Percentiles rank a stretch among this genome's conserved stretches.
These are phyloP conservation scores for Cygnus olor DNA, from an alignment of 2,797 vertebrate genomes.

Conservation along the genomic window DNA sequence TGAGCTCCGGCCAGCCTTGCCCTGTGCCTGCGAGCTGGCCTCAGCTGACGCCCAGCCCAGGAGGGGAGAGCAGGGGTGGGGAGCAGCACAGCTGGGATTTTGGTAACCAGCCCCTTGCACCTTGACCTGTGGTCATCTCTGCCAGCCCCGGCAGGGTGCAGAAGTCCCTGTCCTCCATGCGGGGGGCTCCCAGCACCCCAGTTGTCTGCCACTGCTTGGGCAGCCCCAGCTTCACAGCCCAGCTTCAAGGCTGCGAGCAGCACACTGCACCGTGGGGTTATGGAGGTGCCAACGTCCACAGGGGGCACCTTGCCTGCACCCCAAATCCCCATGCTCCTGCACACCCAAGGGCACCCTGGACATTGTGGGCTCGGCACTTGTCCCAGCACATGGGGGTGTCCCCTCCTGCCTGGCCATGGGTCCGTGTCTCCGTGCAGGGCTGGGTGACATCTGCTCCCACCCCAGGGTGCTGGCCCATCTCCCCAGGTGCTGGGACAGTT, in stretches of 20 bases:
- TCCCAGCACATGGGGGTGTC: neutral
- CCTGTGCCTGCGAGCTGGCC: neutral
- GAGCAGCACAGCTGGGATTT: rapidly evolving
- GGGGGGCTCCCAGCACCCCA: neutral
- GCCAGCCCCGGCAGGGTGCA: neutral
- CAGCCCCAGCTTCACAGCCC: neutral
- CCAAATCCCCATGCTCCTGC: neutral
- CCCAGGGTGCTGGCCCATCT: neutral
- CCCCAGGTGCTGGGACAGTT: neutral
- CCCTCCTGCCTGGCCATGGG: neutral
- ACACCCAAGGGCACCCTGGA: neutral
- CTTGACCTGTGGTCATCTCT: neutral
- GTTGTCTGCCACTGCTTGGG: neutral
- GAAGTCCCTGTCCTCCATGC: neutral
- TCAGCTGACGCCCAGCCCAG: neutral
- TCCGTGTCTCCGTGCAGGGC: rapidly evolving
- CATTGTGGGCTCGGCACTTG: neutral
- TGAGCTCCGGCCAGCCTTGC: neutral
- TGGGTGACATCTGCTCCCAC: neutral
- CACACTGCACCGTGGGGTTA: rapidly evolving
- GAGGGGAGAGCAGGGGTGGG: neutral
- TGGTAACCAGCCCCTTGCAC: neutral
- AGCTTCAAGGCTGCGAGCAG: neutral
- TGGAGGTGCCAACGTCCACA: neutral
- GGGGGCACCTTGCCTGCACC: neutral